Percentiles rank a stretch among this genome's conserved stretches.
phyloP scores from a whole-genome alignment of 2,888 invertebrate genomes.

The Parthenolecanium corni region DNA sequence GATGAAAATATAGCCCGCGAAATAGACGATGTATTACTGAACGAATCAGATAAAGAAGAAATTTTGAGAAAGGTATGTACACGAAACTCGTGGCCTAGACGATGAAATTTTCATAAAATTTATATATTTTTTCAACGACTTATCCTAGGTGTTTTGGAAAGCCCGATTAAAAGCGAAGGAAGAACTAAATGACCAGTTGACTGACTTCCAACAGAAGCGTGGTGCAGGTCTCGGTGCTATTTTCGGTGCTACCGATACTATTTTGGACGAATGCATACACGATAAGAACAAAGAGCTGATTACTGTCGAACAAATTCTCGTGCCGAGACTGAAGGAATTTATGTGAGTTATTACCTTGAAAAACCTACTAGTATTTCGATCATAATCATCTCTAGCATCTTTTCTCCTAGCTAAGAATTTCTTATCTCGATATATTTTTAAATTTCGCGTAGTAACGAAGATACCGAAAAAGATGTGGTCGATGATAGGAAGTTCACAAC shows the following conservation, averaged over 20 bases:
- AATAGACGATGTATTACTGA: slow-evolving; percentile 73
- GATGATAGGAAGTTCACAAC: slow-evolving; percentile 54
- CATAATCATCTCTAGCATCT: too few relatives aligned
- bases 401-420: neutral
- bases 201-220: slow-evolving; percentile 77
- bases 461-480: slow-evolving; percentile 50
- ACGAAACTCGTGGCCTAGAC: neutral
- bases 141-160: slow-evolving; percentile 61
- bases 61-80: slow-evolving; percentile 59
- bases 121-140: neutral
- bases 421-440: neutral
- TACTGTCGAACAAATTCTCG: slow-evolving; percentile 59
- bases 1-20: slow-evolving; percentile 80
- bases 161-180: slow-evolving; percentile 73
- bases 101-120: neutral
- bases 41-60: slow-evolving; percentile 81
- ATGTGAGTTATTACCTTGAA: slow-evolving; percentile 43
- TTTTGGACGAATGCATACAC: slow-evolving; percentile 63
- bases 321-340: slow-evolving; percentile 58
- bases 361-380: too few relatives aligned
- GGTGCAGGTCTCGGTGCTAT: slow-evolving; percentile 79
- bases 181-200: slow-evolving; percentile 65
- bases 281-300: slow-evolving; percentile 66
- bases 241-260: slow-evolving; percentile 74
- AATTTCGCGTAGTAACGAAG: slow-evolving; percentile 42